These are phyloP conservation scores for Maccullochella peelii DNA, from an alignment of 2,113 vertebrate species.

Conservation along the genomic window DNA sequence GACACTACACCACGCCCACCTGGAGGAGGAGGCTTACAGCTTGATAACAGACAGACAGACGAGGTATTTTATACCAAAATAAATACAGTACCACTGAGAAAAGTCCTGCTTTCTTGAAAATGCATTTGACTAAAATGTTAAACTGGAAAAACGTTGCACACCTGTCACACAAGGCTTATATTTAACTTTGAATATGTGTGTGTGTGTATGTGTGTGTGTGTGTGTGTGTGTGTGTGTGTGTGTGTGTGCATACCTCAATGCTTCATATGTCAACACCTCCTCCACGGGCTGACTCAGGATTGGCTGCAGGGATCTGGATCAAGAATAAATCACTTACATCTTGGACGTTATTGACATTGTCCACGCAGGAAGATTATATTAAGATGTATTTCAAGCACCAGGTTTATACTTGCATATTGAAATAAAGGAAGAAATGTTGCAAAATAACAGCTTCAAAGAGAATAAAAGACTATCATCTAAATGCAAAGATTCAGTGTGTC, in stretches of 20 bases:
- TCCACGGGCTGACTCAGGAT: slow-evolving; percentile 82
- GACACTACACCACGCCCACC: slow-evolving; percentile 96
- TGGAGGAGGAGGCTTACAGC: not conserved
- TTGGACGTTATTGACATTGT: not conserved
- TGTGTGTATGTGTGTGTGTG: not conserved
- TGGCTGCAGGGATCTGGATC: slow-evolving; percentile 87
- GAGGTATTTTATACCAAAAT: not conserved
- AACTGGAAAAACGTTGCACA: not conserved
- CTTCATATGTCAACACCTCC: slow-evolving; percentile 85
- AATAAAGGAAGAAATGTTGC: not conserved
- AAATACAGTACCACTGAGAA: not conserved
- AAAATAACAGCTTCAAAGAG: not conserved
- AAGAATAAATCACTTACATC: not conserved
- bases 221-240: not conserved
- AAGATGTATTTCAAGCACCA: not conserved
- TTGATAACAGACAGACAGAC: not conserved
- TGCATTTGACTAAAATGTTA: not conserved
- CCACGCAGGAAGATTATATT: not conserved
- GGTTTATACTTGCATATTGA: not conserved
- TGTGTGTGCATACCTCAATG: slow-evolving; percentile 77
- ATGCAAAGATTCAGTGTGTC: not conserved
- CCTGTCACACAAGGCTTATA: not conserved
- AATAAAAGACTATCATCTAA: not conserved
- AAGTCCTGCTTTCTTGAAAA: not conserved
- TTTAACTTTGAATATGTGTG: not conserved